phyloP scores from a whole-genome alignment of 2,113 vertebrate genomes.

The Istiophorus platypterus region DNA sequence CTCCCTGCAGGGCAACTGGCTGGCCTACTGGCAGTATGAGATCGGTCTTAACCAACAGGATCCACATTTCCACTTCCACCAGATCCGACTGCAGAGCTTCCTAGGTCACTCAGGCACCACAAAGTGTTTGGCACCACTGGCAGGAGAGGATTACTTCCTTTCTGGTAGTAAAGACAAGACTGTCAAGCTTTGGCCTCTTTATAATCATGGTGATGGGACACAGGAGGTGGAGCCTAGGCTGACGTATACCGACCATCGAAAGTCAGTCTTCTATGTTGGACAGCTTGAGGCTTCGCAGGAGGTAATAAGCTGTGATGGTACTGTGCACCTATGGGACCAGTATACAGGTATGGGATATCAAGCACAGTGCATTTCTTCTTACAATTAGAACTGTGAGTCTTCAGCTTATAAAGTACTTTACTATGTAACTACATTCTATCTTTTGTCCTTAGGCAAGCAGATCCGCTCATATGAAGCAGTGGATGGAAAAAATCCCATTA shows the following conservation, averaged over 20 bases:
- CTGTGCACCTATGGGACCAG: constrained; percentile 96
- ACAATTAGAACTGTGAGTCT: background rate
- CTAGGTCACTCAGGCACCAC: constrained; percentile 91
- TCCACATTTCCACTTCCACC: constrained; percentile 96
- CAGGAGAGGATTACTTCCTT: constrained; percentile 95
- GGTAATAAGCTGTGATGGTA: constrained; percentile 97
- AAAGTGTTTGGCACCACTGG: constrained; percentile 91
- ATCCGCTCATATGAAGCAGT: constrained; percentile 90
- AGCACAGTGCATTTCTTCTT: background rate
- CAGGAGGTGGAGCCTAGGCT: constrained; percentile 88
- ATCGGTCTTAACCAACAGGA: constrained; percentile 96
- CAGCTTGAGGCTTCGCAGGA: constrained; percentile 92
- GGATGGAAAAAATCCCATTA: constrained; percentile 94
- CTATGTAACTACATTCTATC: background rate
- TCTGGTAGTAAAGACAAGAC: constrained; percentile 98
- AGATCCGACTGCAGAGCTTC: constrained; percentile 97
- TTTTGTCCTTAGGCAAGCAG: constrained; percentile 86
- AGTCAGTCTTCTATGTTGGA: constrained; percentile 93
- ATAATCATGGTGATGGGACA: constrained; percentile 95
- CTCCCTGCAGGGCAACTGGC: constrained; percentile 95
- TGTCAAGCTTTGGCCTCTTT: constrained; percentile 94
- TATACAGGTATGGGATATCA: constrained; percentile 87
- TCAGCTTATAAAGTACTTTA: background rate
- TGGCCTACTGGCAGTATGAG: constrained; percentile 99
- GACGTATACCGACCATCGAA: constrained; percentile 91